Conservation (phyloP, 2,888 invertebrate species). For the Nasonia oneida region DNA sequence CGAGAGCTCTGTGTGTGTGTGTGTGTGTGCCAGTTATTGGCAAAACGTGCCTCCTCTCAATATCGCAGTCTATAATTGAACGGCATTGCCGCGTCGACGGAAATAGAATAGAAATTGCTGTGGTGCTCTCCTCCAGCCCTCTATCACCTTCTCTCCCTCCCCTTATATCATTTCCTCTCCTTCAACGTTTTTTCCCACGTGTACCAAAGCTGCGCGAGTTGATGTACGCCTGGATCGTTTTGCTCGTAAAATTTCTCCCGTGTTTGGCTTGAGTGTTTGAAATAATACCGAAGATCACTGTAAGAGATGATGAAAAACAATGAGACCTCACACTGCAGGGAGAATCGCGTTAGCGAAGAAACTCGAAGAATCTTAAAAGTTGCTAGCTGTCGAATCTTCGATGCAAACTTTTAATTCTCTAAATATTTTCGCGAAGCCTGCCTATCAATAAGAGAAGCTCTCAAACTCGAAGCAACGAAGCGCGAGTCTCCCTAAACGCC, state of each 20-base stretch:
- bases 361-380: constrained; percentile 3
- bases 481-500: not conserved
- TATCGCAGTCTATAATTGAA: constrained; percentile 77
- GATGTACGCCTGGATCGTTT: not conserved
- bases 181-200: constrained; percentile 3
- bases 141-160: not conserved
- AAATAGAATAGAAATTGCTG: constrained; percentile 77
- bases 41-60: constrained; percentile 75
- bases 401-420: constrained; percentile 18
- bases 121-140: not conserved
- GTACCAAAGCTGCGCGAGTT: not conserved
- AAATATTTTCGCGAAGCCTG: not conserved
- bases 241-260: too few species aligned
- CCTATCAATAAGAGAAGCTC: constrained; percentile 1
- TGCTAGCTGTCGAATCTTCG: not conserved
- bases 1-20: not conserved
- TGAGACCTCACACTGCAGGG: not conserved
- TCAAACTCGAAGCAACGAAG: not conserved
- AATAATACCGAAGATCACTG: too few species aligned
- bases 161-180: not conserved
- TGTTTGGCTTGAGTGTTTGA: too few species aligned
- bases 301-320: not conserved
- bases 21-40: constrained; percentile 70
- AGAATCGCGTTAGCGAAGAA: not conserved
- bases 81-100: constrained; percentile 76